Base-by-base conservation (phyloP, 2,888 invertebrate species). In the Subacronicta megacephala region DNA sequence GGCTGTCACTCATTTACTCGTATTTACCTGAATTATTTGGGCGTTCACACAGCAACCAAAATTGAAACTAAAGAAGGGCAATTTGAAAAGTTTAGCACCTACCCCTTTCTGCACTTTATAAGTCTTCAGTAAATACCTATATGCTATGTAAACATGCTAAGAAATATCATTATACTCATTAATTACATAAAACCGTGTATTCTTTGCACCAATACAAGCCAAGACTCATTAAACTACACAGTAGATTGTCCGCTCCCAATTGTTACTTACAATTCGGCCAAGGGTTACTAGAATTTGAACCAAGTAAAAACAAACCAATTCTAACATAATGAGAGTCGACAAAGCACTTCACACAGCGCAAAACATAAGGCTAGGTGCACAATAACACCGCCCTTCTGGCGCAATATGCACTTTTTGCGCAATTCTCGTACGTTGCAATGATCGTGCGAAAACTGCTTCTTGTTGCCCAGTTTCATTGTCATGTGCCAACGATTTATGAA, bases 381-480 rank as follows among this genome's bases (percentile, higher is more conserved):
- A 83, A 84, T 82, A 82, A 83, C 67, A 63, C 52, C 78, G 83
- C 87, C 87, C 87, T 87, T 88, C 70, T 84, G 82, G 71, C 81
- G 89, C 85, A 88, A 87, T 75, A 77, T 82, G 81, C 82, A 81
- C 71, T 83, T 84, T 87, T 82, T 84, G 63, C 82, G 88, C 84
- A 90, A 89, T 68, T 67, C 63, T 69, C 62, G 57, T 70, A 74
- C 74, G 65, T 54, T 83, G 87, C 90, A 90, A 84, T 79, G 78
- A 42, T 76, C 89, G 90, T 90, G 92, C 78, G 92, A 91, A 90
- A 81, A 82, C 64, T 72, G 55, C 80, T 89, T 90, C 88, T 90
- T 90, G 81, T 86, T 80, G 72, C 56, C 69, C 49, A 64, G 81
- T 83, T 90, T 90, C 92, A 92, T 92, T 92, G 92, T 92, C 90